phyloP scores from a whole-genome alignment of 2,888 invertebrate genomes.

The Blastobasis adustella region DNA sequence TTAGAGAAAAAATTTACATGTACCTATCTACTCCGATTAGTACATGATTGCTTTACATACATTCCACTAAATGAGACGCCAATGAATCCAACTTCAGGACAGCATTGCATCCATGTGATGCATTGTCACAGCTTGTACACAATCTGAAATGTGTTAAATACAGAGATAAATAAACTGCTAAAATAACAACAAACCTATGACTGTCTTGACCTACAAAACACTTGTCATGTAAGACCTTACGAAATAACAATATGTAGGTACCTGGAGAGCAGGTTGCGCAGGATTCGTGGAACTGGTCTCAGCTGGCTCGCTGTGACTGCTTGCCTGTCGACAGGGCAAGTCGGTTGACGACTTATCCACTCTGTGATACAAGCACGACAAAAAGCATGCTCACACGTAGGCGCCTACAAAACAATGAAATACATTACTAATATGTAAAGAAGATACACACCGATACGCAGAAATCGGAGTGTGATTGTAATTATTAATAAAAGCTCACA shows the following conservation, averaged over 20 bases:
- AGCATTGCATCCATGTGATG: constrained; percentile 88
- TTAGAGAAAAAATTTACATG: too few species aligned
- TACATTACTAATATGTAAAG: background rate
- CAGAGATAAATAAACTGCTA: background rate
- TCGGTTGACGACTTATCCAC: constrained; percentile 95
- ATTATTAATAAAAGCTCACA: constrained; percentile 14
- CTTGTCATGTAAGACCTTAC: background rate
- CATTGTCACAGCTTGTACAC: constrained; percentile 93
- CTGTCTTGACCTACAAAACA: background rate
- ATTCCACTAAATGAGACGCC: constrained; percentile 90
- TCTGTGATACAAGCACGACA: constrained; percentile 95
- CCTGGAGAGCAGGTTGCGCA: constrained; percentile 92
- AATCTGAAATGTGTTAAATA: constrained; percentile 73
- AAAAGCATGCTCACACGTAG: constrained; percentile 97
- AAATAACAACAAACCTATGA: background rate
- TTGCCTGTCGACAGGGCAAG: constrained; percentile 95
- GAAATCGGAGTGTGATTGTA: too few species aligned
- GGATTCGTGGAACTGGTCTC: constrained; percentile 93
- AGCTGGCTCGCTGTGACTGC: constrained; percentile 92
- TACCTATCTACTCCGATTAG: too few species aligned
- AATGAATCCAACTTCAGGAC: constrained; percentile 91
- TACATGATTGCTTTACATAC: constrained; percentile 53
- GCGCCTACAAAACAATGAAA: constrained; percentile 77
- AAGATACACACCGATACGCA: background rate
- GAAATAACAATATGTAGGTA: constrained; percentile 27